These are phyloP conservation scores for Leptestheria dahalacensis DNA, from an alignment of 1,140 invertebrate genomes.

Conservation along the genomic window DNA sequence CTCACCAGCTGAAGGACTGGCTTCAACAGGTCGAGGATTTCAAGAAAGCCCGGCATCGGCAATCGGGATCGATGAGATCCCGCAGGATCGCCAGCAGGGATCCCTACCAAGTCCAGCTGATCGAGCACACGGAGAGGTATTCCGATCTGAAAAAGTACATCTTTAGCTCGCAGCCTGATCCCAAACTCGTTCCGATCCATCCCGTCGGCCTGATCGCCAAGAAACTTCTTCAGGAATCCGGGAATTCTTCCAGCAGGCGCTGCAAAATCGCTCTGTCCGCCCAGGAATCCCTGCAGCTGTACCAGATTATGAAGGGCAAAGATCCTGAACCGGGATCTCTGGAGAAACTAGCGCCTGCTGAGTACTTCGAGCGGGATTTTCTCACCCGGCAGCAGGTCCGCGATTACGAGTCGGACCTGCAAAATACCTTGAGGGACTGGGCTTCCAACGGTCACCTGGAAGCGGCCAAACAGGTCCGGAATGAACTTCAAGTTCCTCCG, in stretches of 20 bases:
- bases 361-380: too few relatives aligned
- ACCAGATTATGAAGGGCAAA: slow-evolving; percentile 17
- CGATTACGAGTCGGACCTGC: too few relatives aligned
- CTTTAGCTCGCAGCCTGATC: slow-evolving; percentile 8
- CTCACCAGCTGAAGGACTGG: slow-evolving; percentile 17
- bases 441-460: too few relatives aligned
- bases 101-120: slow-evolving; percentile 17
- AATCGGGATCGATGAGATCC: background rate
- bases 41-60: slow-evolving; percentile 15
- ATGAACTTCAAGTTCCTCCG: too few relatives aligned
- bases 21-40: slow-evolving; percentile 18
- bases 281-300: slow-evolving; percentile 18
- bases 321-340: too few relatives aligned
- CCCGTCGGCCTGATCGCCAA: slow-evolving; percentile 14
- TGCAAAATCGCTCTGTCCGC: slow-evolving; percentile 16
- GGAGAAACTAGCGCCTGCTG: too few relatives aligned
- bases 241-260: slow-evolving; percentile 17
- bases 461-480: too few relatives aligned
- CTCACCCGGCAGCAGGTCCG: too few relatives aligned
- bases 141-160: slow-evolving; percentile 19
- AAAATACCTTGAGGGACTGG: too few relatives aligned
- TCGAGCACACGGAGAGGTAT: slow-evolving; percentile 18
- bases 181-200: slow-evolving; percentile 16
- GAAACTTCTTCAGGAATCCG: slow-evolving; percentile 1
- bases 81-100: background rate